phyloP scores from a whole-genome alignment of 2,113 vertebrate genomes.

The Pedionomus torquatus region DNA sequence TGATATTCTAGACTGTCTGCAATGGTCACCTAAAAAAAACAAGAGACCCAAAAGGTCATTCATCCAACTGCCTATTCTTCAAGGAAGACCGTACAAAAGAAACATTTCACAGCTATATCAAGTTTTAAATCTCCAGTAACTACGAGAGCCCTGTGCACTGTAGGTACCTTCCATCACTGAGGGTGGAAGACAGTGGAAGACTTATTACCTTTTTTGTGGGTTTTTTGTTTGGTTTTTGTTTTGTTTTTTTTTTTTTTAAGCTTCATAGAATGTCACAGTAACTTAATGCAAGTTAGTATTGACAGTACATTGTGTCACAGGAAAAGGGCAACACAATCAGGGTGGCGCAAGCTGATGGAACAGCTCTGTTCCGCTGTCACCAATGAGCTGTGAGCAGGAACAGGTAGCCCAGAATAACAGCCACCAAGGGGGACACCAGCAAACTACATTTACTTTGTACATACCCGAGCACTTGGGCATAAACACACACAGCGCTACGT shows the following conservation, averaged over 20 bases:
- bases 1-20: constrained; percentile 93
- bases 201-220: neutral
- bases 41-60: neutral
- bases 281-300: neutral
- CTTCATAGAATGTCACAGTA: neutral
- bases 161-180: neutral
- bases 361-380: neutral
- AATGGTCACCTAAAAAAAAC: constrained; percentile 84
- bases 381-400: neutral
- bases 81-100: neutral
- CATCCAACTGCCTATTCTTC: neutral
- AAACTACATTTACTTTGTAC: neutral
- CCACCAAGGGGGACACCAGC: neutral
- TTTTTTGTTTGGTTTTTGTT: too few species aligned
- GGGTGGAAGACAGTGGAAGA: neutral
- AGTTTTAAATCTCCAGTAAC: neutral
- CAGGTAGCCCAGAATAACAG: neutral
- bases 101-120: neutral
- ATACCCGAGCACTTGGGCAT: neutral
- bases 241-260: neutral
- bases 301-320: neutral
- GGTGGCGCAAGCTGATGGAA: neutral
- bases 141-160: neutral
- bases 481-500: neutral
- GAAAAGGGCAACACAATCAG: neutral